Evolutionary conservation across 2,888 invertebrate species (phyloP), one percentile per base, ranked within the genome.

Genomic region (Mesoligia furuncula): DNA sequence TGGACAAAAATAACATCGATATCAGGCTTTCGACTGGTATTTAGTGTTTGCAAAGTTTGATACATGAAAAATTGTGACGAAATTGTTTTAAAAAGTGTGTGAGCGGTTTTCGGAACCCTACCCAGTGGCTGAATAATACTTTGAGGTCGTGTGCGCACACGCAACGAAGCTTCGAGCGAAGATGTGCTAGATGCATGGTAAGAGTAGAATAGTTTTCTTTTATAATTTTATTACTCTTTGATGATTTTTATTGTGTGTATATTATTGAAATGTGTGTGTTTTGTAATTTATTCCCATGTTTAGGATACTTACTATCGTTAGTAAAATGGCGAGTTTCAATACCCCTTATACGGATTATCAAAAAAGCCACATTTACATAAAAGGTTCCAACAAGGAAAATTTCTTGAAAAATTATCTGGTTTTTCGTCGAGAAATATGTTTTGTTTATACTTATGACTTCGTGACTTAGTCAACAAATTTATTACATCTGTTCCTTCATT

Each of bases 71-170:
- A 45, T 68, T 68, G 4, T 57, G 4, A 45, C 42, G 5, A n/a
- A 1, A n/a, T n/a, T n/a, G 9, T 59, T 36, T 9, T 72, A 39
- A 57, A 78, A 79, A 87, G 90, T 92, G 89, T 65, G 81, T 86
- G 86, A 89, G 89, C 84, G 85, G 64, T 93, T 71, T 92, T 91
- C 88, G 86, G 88, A 91, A 91, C 92, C 93, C 92, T 95, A 92
- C 97, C 98, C 99, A 98, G 99, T 99, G 98, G 97, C 98, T 98
- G 98, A 98, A 98, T 99, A 98, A 99, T 98, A 98, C 99, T 99
- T 98, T 97, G 98, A 97, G 97, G 97, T 97, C 93, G 95, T 96
- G 95, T 89, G 85, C 65, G 95, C 95, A 42, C 68, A 71, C 71
- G 84, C 96, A 91, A 90, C 96, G 95, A 85, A 89, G 90, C 73